Evolutionary conservation across 2,797 vertebrate species (phyloP).

Genomic region (Semotilus atromaculatus): DNA sequence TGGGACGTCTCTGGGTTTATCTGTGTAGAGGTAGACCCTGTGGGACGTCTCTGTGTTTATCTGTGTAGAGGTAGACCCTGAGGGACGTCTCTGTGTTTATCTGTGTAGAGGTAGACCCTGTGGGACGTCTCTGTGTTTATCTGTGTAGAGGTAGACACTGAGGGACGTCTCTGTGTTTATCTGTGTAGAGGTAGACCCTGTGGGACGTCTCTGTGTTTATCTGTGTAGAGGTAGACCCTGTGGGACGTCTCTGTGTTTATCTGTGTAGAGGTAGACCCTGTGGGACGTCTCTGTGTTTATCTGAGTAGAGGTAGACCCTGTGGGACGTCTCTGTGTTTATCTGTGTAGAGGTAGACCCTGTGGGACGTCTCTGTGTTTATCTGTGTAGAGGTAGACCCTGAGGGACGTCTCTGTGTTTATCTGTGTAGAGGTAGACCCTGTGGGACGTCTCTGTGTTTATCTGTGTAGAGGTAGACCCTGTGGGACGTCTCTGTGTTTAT

Average conservation of each 20-base stretch:
- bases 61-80: background rate
- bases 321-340: background rate
- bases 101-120: background rate
- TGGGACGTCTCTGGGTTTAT: background rate
- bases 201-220: background rate
- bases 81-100: background rate
- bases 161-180: background rate
- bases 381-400: background rate
- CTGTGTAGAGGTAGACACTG: background rate
- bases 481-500: background rate
- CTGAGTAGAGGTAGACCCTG: background rate
- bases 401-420: background rate
- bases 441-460: background rate
- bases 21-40: background rate
- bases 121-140: background rate
- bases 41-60: background rate
- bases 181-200: background rate
- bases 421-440: background rate
- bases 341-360: background rate
- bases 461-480: background rate
- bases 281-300: background rate
- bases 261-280: background rate
- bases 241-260: background rate
- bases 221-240: background rate
- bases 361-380: background rate